Conservation (phyloP, 2,888 invertebrate genomes). For the Andricus quercusramuli region DNA sequence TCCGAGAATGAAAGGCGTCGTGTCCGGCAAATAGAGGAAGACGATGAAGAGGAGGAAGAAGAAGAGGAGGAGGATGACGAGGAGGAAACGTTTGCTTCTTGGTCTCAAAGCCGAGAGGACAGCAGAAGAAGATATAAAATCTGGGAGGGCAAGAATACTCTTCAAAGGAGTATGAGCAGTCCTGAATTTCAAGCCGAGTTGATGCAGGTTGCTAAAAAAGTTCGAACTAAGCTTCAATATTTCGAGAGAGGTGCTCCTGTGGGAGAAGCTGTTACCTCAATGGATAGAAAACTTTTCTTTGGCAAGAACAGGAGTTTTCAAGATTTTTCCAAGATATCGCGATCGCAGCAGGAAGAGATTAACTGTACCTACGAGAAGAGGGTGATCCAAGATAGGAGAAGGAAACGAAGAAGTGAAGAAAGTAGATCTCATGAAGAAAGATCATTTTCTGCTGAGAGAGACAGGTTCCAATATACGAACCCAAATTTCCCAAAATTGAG, state of each 20-base stretch:
- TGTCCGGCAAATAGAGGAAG: background rate
- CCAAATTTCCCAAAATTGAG: slow-evolving; percentile 50
- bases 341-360: slow-evolving; percentile 49
- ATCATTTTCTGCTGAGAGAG: background rate
- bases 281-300: slow-evolving; percentile 3
- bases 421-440: background rate
- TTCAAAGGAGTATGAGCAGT: slow-evolving; percentile 78
- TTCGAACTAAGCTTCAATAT: slow-evolving; percentile 68
- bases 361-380: slow-evolving; percentile 41
- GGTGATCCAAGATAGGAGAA: slow-evolving; percentile 22
- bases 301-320: background rate
- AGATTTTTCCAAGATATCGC: slow-evolving; percentile 3
- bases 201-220: slow-evolving; percentile 69
- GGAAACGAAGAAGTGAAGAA: background rate
- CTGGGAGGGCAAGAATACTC: slow-evolving; percentile 74
- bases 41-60: background rate
- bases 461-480: slow-evolving; percentile 44
- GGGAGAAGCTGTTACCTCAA: slow-evolving; percentile 55
- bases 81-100: background rate
- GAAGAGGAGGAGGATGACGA: background rate
- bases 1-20: background rate
- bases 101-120: background rate
- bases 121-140: slow-evolving; percentile 62
- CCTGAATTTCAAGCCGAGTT: slow-evolving; percentile 81
- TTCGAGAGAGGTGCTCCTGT: slow-evolving; percentile 57